These are phyloP conservation scores for Morpho deidamia DNA, from an alignment of 2,888 invertebrate genomes.

Conservation along the genomic window DNA sequence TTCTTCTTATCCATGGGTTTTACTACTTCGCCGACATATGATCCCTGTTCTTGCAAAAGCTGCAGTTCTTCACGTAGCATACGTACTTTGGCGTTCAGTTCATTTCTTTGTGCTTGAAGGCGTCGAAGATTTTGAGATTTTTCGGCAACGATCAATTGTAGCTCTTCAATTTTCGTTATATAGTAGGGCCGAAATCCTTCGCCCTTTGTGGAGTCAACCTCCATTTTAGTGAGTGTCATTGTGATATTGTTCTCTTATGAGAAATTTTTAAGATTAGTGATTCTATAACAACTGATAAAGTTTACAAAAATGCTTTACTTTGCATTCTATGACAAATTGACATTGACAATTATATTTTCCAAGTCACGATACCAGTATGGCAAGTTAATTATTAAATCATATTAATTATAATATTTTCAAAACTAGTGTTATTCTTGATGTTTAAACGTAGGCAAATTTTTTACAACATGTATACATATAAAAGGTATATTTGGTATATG, in stretches of 20 bases:
- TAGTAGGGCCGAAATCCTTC: slow-evolving; percentile 98
- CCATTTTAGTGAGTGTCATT: slow-evolving; percentile 81
- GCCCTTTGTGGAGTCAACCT: slow-evolving; percentile 84
- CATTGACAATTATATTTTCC: too few species aligned
- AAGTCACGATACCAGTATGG: too few species aligned
- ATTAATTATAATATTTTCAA: too few species aligned
- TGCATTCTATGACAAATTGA: too few species aligned
- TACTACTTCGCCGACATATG: slow-evolving; percentile 99
- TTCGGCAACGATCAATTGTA: slow-evolving; percentile 97
- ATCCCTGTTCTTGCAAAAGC: slow-evolving; percentile 97
- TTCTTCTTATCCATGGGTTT: slow-evolving; percentile 99
- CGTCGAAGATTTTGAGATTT: slow-evolving; percentile 98
- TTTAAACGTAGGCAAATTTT: too few species aligned
- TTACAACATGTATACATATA: too few species aligned
- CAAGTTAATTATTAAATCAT: too few species aligned
- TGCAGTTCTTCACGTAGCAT: slow-evolving; percentile 98
- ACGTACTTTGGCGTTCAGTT: slow-evolving; percentile 98
- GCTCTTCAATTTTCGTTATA: slow-evolving; percentile 97
- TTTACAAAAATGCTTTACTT: too few species aligned
- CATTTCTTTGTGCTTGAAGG: slow-evolving; percentile 98
- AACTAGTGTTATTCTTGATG: too few species aligned
- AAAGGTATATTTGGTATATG: too few species aligned
- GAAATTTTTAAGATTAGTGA: too few species aligned
- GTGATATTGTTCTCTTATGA: slow-evolving; percentile 20
- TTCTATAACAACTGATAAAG: too few species aligned